Base-by-base conservation (phyloP, 2,113 vertebrate genomes). In the Empidonax traillii region DNA sequence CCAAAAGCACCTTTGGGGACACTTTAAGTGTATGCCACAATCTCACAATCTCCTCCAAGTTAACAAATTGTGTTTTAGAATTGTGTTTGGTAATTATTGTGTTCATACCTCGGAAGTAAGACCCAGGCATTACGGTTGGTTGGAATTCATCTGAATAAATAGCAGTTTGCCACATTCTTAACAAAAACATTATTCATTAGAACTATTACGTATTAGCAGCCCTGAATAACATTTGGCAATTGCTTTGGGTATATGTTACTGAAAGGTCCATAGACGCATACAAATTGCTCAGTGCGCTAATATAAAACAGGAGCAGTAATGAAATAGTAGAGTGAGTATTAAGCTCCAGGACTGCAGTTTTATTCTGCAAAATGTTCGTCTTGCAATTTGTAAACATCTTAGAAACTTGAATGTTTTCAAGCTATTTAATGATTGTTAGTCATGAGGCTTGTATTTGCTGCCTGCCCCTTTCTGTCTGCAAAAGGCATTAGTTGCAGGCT, bases 101-200 rank as follows among this genome's bases (percentile, higher is more conserved):
- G 69, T 97, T 97, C 96, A 95, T 95, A 89, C 67, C 92, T 94
- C 55, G 71, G 89, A 95, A 95, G 87, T 79, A 88, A 96, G 74
- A 96, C 89, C 91, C n/a, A 94, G 85, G 73, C 80, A 96, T 90
- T 97, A 94, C 71, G 93, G 94, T 96, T 89, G 77, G 91, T 95
- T 96, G 88, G 94, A 96, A 92, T 97, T 96, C 93, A 91, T 97
- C 90, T 75, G 86, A 93, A 95, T 97, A 96, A 97, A 96, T 85
- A 97, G 82, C 93, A 94, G 91, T 96, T 97, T 97, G 92, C 89
- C 52, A 80, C 93, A 56, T 93, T 97, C 96, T 94, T 96, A 97
- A 97, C 94, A 97, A 96, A 96, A 95, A 79, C 95, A 86, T 95
- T 96, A 96, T 94, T 96, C 96, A 95, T 95, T 97, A 91, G 71